Base-by-base conservation (phyloP, 2,797 vertebrate genomes). In the Phoeniculus purpureus region DNA sequence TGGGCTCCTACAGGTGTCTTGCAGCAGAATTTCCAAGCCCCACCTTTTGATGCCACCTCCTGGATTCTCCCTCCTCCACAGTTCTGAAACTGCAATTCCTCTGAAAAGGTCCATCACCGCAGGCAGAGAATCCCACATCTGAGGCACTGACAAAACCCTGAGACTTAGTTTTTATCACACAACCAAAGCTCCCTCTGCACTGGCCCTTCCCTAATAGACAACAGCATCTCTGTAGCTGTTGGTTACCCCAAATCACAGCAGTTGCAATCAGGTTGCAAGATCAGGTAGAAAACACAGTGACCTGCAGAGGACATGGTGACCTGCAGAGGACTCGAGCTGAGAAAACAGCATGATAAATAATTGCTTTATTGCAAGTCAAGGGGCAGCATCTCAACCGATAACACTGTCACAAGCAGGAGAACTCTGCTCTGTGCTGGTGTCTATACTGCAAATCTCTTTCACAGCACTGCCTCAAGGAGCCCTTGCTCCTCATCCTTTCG, bases 101-200 rank as follows among this genome's bases (percentile, higher is more conserved):
- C 72, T 50, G 73, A 64, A 76, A 67, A 85, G 10, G 32, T 65
- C 71, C 60, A 34, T 5, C 7, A 1, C 31, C 62, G 4, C 32
- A 68, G 52, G 55, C 5, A 13, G 22, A 51, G 48, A 54, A 61
- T 55, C 37, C 40, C 50, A 3, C 7, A 18, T 2, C 15, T 29
- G 32, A 89, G 74, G 40, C 15, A 27, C 3, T 51, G 61, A 61
- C 37, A 88, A 80, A 94, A 82, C 1, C 2, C 65, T 11, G 10
- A 55, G 59, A 88, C 86, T 88, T 73, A 9, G 10, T 74, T 92
- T 91, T n/a, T 86, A 68, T 17, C 67, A 64, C 55, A 55, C 84
- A 90, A n/a, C 9, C 54, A 55, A 81, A 73, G 47, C 9, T 32
- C 23, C 4, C 9, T 29, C 29, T 29, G 34, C 10, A 3, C 25